Conservation (phyloP, 2,888 invertebrate genomes). For the Amblyjoppa fuscipennis region DNA sequence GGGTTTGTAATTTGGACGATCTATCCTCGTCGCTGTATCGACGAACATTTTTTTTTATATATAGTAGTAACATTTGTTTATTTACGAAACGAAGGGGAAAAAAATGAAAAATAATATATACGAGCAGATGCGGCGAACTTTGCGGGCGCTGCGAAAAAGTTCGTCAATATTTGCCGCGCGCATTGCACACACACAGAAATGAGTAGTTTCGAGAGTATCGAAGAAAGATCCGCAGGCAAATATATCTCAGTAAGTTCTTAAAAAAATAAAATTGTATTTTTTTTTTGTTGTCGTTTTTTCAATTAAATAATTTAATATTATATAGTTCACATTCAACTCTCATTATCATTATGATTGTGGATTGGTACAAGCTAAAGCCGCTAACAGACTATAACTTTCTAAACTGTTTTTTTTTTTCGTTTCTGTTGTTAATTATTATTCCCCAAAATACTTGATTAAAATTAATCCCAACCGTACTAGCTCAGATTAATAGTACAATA, state of each 20-base stretch:
- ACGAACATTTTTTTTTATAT: slow-evolving; percentile 18
- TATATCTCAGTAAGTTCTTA: slow-evolving; percentile 72
- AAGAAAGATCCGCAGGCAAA: slow-evolving; percentile 54
- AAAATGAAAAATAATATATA: slow-evolving; percentile 35
- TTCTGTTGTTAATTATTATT: slow-evolving; percentile 20
- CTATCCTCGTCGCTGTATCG: slow-evolving; percentile 23
- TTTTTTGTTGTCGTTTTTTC: slow-evolving; percentile 1
- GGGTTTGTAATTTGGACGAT: slow-evolving; percentile 36
- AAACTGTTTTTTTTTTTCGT: slow-evolving; percentile 43
- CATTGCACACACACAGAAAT: slow-evolving; percentile 59
- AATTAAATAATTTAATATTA: slow-evolving; percentile 73
- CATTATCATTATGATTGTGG: slow-evolving; percentile 66
- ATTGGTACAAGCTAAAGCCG: slow-evolving; percentile 64
- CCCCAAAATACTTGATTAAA: slow-evolving; percentile 51
- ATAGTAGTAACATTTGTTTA: slow-evolving; percentile 32
- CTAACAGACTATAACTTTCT: slow-evolving; percentile 66
- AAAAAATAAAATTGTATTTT: slow-evolving; percentile 77
- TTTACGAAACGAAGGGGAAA: slow-evolving; percentile 26
- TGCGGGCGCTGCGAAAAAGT: slow-evolving; percentile 10
- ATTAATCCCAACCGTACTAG: slow-evolving; percentile 54
- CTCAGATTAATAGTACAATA: slow-evolving; percentile 46
- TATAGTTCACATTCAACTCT: slow-evolving; percentile 71
- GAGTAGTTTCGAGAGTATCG: slow-evolving; percentile 43
- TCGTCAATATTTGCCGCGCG: slow-evolving; percentile 17
- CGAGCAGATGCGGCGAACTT: slow-evolving; percentile 28